These are phyloP conservation scores for Pseudococcus jackbeardsleyi DNA, from an alignment of 2,888 invertebrate genomes.

Conservation along the genomic window DNA sequence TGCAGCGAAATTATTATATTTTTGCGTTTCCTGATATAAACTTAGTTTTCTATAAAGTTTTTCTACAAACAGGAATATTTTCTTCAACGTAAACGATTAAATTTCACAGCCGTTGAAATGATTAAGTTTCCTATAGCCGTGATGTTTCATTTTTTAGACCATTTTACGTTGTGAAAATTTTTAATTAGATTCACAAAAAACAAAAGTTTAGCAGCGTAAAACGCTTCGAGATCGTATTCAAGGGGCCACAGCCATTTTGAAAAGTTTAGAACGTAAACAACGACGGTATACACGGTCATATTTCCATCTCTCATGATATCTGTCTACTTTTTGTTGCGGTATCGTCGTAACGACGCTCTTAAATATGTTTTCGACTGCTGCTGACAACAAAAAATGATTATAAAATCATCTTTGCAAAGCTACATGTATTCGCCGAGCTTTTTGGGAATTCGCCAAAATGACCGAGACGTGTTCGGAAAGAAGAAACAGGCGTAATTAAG, in stretches of 20 bases:
- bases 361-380: slow-evolving; percentile 6
- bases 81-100: slow-evolving; percentile 30
- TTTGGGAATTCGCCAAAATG: neutral
- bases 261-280: neutral
- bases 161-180: slow-evolving; percentile 17
- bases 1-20: slow-evolving; percentile 30
- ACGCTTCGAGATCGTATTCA: slow-evolving; percentile 2
- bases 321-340: neutral
- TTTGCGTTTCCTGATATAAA: slow-evolving; percentile 45
- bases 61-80: neutral
- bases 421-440: neutral
- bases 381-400: slow-evolving; percentile 37
- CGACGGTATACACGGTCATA: neutral
- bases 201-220: slow-evolving; percentile 24
- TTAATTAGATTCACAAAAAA: slow-evolving; percentile 41
- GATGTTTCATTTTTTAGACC: slow-evolving; percentile 33
- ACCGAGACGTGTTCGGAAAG: neutral
- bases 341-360: neutral
- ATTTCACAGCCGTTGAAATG: slow-evolving; percentile 35
- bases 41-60: slow-evolving; percentile 35
- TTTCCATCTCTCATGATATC: slow-evolving; percentile 8
- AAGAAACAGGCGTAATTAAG: slow-evolving; percentile 1
- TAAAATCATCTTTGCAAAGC: neutral
- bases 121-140: neutral
- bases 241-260: neutral